A percentile compares a stretch with the other conserved stretches of the same genome.
These are phyloP conservation scores for Periophthalmus modestus DNA, from an alignment of 2,113 vertebrate species.

Conservation along the genomic window DNA sequence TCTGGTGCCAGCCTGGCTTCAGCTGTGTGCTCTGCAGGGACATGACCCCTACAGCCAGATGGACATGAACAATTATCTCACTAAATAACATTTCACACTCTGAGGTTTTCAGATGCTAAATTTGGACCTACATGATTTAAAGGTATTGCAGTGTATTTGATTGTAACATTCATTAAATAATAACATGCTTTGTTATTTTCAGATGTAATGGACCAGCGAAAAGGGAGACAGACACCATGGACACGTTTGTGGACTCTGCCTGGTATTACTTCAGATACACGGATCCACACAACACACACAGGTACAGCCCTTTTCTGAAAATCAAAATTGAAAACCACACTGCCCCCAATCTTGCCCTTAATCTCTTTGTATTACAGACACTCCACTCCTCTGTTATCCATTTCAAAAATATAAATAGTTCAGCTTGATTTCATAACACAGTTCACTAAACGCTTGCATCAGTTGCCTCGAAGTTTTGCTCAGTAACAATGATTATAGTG, in stretches of 20 bases:
- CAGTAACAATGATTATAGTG: constrained; percentile 48
- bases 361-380: constrained; percentile 28
- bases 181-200: constrained; percentile 12
- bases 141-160: constrained; percentile 29
- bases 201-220: constrained; percentile 86
- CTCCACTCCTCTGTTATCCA: constrained; percentile 26
- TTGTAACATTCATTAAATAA: constrained; percentile 2
- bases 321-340: neutral
- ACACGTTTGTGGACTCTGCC: constrained; percentile 94
- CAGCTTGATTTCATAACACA: neutral
- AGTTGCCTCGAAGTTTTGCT: constrained; percentile 34
- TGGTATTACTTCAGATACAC: constrained; percentile 97
- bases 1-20: constrained; percentile 56
- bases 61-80: constrained; percentile 37
- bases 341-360: constrained; percentile 34
- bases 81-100: constrained; percentile 36
- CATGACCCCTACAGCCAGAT: constrained; percentile 61
- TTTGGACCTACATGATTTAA: constrained; percentile 22
- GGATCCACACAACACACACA: constrained; percentile 84
- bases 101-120: constrained; percentile 40
- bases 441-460: neutral
- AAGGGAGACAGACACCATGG: constrained; percentile 96
- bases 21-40: constrained; percentile 39
- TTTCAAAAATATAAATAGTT: constrained; percentile 32
- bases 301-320: constrained; percentile 67